Base-by-base conservation (phyloP, 2,888 invertebrate species). In the Ochropleura leucogaster region DNA sequence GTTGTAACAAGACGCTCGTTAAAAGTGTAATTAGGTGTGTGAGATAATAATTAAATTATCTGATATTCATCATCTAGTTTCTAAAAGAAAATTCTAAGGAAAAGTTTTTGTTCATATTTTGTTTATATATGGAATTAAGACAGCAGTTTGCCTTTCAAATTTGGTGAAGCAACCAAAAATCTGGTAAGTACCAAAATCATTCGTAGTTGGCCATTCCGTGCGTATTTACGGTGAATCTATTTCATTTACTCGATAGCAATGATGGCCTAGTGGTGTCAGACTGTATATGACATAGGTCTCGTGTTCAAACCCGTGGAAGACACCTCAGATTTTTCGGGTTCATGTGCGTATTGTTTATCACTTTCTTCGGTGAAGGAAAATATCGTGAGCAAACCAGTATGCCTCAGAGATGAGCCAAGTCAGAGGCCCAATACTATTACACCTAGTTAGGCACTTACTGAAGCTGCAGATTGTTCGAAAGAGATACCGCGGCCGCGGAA, bases 1-100 rank as follows among this genome's bases (percentile, higher is more conserved):
- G 67, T 57, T 67, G 80, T 47, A 82, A 82, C 69, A 68, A 69
- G 72, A 80, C 5, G 63, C 82, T 76, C 75, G 72, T 82, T 84
- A 72, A 65, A 72, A 57, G 46, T 59, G 55, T 77, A 71, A 68
- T 60, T 65, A 70, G 10, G 57, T 44, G 14, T 47, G 49, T 40
- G 20, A 47, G 55, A 59, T 80, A 68, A 18, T 67, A 47, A 74
- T 47, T 70, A 62, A 53, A 70, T 49, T 47, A n/a, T 47, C 49
- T 51, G 40, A 44, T 8, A n/a, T 65, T 16, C 8, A 46, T 47
- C 47, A 60, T 64, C 44, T 51, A 44, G 18, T 9, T 42, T 72
- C 16, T 10, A n/a, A n/a, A 44, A n/a, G n/a, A 59, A 49, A 44
- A 59, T 46, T 3, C 6, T 12, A 12, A 20, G 6, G 4, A 30